Evolutionary conservation across 2,113 vertebrate species (phyloP).

Genomic region (Hippocampus abdominalis): DNA sequence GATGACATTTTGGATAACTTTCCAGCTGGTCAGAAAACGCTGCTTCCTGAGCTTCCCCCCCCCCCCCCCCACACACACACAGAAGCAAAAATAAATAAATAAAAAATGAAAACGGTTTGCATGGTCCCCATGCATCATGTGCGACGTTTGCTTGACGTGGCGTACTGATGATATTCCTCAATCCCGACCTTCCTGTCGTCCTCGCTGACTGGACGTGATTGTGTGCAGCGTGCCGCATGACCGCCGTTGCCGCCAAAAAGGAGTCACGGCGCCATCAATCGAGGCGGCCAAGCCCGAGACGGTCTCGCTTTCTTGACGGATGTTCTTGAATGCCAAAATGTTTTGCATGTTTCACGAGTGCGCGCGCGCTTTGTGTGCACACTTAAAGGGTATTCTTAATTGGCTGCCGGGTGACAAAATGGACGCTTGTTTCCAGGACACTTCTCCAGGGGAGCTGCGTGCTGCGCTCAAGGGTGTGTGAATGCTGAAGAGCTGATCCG

Average conservation of each 20-base stretch:
- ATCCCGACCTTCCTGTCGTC: not conserved
- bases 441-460: not conserved
- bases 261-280: slow-evolving; percentile 64
- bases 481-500: not conserved
- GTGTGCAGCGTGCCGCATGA: slow-evolving; percentile 60
- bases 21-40: too few relatives aligned
- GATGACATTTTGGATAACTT: too few relatives aligned
- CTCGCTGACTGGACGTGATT: slow-evolving; percentile 25
- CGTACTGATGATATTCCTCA: slow-evolving; percentile 10
- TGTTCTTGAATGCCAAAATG: slow-evolving; percentile 36
- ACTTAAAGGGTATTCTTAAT: slow-evolving; percentile 64
- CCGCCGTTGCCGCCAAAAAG: slow-evolving; percentile 53
- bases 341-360: slow-evolving; percentile 45
- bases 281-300: slow-evolving; percentile 46
- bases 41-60: too few relatives aligned
- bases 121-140: not conserved
- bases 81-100: too few relatives aligned
- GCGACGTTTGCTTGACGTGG: not conserved
- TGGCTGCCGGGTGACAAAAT: slow-evolving; percentile 53
- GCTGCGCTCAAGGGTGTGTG: not conserved
- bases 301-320: slow-evolving; percentile 6
- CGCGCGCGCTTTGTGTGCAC: slow-evolving; percentile 24
- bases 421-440: slow-evolving; percentile 30
- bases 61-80: too few relatives aligned
- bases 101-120: not conserved